Conservation (phyloP, 1,140 invertebrate species). For the Eurosta solidaginis region DNA sequence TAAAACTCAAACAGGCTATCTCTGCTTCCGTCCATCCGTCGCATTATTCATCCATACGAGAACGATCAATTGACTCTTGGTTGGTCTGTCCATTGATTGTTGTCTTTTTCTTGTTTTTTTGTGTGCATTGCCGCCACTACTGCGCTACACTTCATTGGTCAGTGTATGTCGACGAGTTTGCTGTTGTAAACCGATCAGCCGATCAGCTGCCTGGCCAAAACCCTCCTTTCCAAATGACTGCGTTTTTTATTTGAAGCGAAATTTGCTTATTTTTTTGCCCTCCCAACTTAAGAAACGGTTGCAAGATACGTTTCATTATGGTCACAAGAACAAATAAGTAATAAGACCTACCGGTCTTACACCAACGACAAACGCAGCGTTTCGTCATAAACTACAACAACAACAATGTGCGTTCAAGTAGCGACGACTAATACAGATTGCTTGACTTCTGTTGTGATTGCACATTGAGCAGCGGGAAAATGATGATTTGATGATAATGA, state of each 20-base stretch:
- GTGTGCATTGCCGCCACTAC: not conserved
- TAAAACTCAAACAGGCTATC: conserved; percentile 23
- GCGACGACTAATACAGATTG: not conserved
- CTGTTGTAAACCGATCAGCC: not conserved
- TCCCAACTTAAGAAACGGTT: conserved; percentile 10
- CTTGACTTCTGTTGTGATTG: not conserved
- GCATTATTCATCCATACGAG: not conserved
- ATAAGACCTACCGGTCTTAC: conserved; percentile 35
- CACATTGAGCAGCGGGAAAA: not conserved
- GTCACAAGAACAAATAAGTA: conserved; percentile 34
- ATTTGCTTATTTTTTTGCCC: not conserved
- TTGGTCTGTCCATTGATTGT: not conserved
- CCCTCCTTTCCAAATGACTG: not conserved
- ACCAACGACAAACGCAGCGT: conserved; percentile 17
- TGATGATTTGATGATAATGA: conserved; percentile 22
- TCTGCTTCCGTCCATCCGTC: not conserved
- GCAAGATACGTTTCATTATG: conserved; percentile 30
- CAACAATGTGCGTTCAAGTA: not conserved
- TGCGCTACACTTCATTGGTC: conserved; percentile 29
- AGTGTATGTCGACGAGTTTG: not conserved
- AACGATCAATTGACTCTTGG: not conserved
- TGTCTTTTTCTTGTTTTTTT: conserved; percentile 11
- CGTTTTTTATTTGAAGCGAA: not conserved
- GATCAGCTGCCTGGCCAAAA: not conserved
- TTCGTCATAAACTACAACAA: not conserved